Conservation (phyloP, 1,140 invertebrate species). For the Tribolium castaneum region DNA sequence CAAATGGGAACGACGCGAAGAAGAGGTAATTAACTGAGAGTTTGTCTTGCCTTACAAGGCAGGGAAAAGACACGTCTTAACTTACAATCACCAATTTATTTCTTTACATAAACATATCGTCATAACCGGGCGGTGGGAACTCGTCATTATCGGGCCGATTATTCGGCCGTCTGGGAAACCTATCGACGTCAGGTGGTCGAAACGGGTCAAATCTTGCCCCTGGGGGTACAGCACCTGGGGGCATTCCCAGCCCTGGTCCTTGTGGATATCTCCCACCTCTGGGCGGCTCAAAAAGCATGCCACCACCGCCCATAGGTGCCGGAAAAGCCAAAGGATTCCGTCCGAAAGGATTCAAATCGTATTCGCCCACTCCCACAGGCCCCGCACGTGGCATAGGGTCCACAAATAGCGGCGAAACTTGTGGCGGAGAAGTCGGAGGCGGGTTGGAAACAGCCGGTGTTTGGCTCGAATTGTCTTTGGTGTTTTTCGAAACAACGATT, state of each 20-base stretch:
- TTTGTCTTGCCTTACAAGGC: no score
- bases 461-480: conserved; percentile 52
- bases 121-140: conserved; percentile 77
- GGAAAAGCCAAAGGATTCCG: conserved; percentile 58
- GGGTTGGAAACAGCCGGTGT: conserved; percentile 34
- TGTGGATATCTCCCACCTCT: conserved; percentile 34
- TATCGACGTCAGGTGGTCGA: conserved; percentile 71
- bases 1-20: conserved; percentile 63
- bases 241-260: conserved; percentile 49
- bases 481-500: conserved; percentile 60
- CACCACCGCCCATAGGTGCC: conserved; percentile 60
- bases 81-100: background rate
- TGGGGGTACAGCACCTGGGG: conserved; percentile 74
- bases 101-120: conserved; percentile 81
- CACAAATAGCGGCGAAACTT: background rate
- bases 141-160: conserved; percentile 78
- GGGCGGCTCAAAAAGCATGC: conserved; percentile 81
- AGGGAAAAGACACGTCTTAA: no score
- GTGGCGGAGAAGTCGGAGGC: background rate
- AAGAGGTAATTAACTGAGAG: conserved; percentile 63
- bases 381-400: conserved; percentile 22
- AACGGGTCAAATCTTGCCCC: conserved; percentile 87
- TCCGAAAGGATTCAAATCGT: conserved; percentile 81
- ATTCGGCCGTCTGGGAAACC: conserved; percentile 56
- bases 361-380: conserved; percentile 70